phyloP scores from a whole-genome alignment of 2,113 vertebrate species.

The Apteryx owenii region DNA sequence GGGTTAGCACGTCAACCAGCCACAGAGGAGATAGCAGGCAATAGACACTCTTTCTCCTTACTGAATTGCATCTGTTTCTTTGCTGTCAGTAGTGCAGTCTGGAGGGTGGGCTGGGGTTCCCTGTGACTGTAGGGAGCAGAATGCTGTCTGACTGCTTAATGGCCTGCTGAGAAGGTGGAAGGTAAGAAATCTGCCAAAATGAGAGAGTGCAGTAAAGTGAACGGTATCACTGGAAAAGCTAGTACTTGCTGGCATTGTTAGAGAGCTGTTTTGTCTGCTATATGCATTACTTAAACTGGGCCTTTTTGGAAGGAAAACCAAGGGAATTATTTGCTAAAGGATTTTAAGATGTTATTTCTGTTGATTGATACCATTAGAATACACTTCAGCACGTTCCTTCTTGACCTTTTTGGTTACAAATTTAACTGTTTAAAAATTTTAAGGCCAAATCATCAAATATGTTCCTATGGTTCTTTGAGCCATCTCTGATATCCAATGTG shows the following conservation, averaged over 20 bases:
- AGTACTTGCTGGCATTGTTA: not conserved
- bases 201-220: not conserved
- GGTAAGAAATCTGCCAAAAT: not conserved
- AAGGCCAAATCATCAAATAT: not conserved
- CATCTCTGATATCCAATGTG: not conserved
- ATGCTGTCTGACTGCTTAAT: not conserved
- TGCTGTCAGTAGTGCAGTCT: not conserved
- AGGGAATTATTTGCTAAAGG: not conserved
- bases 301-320: not conserved
- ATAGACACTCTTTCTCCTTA: not conserved
- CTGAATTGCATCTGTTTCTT: not conserved
- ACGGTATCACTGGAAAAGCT: not conserved
- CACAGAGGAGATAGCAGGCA: not conserved
- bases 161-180: not conserved
- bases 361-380: not conserved
- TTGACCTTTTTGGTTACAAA: not conserved
- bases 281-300: not conserved
- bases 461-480: not conserved
- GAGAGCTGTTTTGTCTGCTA: not conserved
- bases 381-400: not conserved
- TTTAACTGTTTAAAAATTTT: not conserved
- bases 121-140: rapidly evolving
- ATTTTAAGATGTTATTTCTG: not conserved
- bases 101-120: not conserved
- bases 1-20: not conserved